phyloP scores from a whole-genome alignment of 2,888 invertebrate species.

The Maniola hyperantus region DNA sequence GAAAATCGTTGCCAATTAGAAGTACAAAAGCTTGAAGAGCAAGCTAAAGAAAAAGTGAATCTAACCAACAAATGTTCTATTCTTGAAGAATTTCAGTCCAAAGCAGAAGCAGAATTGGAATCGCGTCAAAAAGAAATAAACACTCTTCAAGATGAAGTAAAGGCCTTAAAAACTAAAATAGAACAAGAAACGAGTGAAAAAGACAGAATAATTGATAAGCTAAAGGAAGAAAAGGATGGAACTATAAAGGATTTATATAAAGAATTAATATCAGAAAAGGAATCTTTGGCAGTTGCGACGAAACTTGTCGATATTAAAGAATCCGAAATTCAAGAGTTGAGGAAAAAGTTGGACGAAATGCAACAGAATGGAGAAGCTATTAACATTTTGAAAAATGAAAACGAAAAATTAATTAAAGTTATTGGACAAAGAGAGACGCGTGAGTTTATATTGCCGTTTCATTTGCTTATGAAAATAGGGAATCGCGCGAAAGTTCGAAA shows the following conservation, averaged over 20 bases:
- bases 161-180: conserved; percentile 23
- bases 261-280: conserved; percentile 54
- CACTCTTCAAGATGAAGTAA: conserved; percentile 38
- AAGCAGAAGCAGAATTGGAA: conserved; percentile 56
- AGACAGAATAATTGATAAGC: conserved; percentile 40
- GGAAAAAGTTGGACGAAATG: conserved; percentile 46
- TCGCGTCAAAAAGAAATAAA: conserved; percentile 53
- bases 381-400: conserved; percentile 56
- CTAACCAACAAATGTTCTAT: conserved; percentile 54
- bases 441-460: conserved; percentile 48
- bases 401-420: conserved; percentile 57
- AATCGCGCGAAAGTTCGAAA: neutral
- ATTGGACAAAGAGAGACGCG: conserved; percentile 60
- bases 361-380: conserved; percentile 46
- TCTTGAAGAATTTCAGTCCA: conserved; percentile 56
- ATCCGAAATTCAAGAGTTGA: conserved; percentile 45
- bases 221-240: conserved; percentile 51
- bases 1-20: conserved; percentile 53
- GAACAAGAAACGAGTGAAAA: conserved; percentile 31
- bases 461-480: conserved; percentile 4
- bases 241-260: conserved; percentile 51
- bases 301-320: conserved; percentile 47
- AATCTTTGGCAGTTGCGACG: conserved; percentile 47
- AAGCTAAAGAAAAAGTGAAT: conserved; percentile 50
- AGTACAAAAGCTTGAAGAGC: conserved; percentile 49